Evolutionary conservation across 2,888 invertebrate species (phyloP).

Genomic region (Pilophorus perplexus): DNA sequence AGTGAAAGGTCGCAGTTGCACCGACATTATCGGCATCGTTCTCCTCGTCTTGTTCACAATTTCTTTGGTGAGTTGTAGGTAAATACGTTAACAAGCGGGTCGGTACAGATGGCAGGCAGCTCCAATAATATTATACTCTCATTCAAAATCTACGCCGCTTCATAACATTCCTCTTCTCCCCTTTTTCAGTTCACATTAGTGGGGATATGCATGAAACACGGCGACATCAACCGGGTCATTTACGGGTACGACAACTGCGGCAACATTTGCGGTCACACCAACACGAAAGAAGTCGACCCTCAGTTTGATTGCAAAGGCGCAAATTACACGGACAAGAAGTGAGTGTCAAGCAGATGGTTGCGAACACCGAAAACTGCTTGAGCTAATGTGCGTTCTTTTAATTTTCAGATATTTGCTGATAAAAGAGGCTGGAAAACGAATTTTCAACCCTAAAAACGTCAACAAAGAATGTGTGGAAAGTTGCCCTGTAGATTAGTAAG

Average conservation of each 20-base stretch:
- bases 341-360: slow-evolving; percentile 15
- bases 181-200: slow-evolving; percentile 52
- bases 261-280: slow-evolving; percentile 62
- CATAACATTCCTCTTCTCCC: slow-evolving; percentile 1
- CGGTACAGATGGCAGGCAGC: background rate
- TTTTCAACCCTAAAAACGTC: slow-evolving; percentile 48
- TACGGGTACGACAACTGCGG: slow-evolving; percentile 65
- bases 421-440: slow-evolving; percentile 49
- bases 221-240: slow-evolving; percentile 60
- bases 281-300: slow-evolving; percentile 51
- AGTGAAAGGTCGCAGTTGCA: slow-evolving; percentile 53
- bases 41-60: slow-evolving; percentile 57
- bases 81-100: background rate
- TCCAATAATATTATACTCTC: background rate
- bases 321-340: slow-evolving; percentile 54
- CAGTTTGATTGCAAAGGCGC: slow-evolving; percentile 54
- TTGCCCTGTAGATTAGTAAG: slow-evolving; percentile 52
- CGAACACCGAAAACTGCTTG: no score
- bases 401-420: slow-evolving; percentile 52
- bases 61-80: slow-evolving; percentile 56
- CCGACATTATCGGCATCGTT: slow-evolving; percentile 59
- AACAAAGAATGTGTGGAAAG: slow-evolving; percentile 52
- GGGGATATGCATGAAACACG: slow-evolving; percentile 55
- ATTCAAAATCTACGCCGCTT: background rate
- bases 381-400: no score